A percentile compares a stretch with the other conserved stretches of the same genome.
Conservation (phyloP, 2,888 invertebrate species). For the Melinaea marsaeus region DNA sequence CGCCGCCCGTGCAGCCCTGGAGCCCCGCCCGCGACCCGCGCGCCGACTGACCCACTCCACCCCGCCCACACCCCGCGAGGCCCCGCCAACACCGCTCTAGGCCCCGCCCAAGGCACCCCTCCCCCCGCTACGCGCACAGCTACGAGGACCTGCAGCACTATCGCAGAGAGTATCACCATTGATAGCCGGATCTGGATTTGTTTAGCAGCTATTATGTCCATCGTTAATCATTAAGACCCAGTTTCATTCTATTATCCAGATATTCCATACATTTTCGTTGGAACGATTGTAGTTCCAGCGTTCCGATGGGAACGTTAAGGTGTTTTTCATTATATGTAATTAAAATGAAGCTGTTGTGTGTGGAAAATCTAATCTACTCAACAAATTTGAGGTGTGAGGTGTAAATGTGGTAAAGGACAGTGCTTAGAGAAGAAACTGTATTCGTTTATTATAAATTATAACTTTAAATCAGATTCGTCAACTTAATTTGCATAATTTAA, state of each 20-base stretch:
- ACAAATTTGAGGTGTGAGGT: constrained; percentile 1
- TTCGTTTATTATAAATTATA: constrained; percentile 4
- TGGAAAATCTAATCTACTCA: too few relatives aligned
- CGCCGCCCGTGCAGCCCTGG: constrained; percentile 65
- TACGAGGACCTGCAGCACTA: constrained; percentile 16
- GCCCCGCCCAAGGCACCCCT: constrained; percentile 23
- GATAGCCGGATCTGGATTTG: neutral
- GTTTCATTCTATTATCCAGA: neutral
- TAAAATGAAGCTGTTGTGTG: too few relatives aligned
- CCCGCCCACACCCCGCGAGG: constrained; percentile 25
- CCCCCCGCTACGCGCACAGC: constrained; percentile 5
- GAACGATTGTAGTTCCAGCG: too few relatives aligned
- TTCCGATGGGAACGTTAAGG: too few relatives aligned
- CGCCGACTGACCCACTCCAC: constrained; percentile 24
- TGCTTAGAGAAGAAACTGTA: neutral
- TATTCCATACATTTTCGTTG: too few relatives aligned
- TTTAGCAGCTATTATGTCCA: neutral
- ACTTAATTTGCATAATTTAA: constrained; percentile 21
- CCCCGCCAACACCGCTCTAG: constrained; percentile 20
- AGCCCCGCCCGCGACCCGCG: constrained; percentile 44
- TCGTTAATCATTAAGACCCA: neutral
- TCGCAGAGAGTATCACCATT: constrained; percentile 23
- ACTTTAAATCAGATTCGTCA: constrained; percentile 4
- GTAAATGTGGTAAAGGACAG: constrained; percentile 4
- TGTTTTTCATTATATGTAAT: too few relatives aligned